Evolutionary conservation across 2,888 invertebrate species (phyloP), one percentile per base, ranked within the genome.

Genomic region (Gerris lacustris): DNA sequence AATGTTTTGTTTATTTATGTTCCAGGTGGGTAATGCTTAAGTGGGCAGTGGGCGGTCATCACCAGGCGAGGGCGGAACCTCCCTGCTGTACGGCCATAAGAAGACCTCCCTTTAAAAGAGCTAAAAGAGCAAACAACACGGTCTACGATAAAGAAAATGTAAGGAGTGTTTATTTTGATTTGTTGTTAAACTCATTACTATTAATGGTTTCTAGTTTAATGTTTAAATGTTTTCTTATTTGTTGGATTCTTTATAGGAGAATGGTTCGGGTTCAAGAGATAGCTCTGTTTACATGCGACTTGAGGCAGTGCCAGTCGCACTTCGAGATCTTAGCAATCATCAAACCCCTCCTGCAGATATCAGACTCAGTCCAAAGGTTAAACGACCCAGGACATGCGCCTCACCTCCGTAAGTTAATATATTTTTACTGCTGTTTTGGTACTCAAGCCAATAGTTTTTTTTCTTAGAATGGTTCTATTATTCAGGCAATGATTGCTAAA

Each of bases 241-340:
- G 17, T 64, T 64, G 11, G 17, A 2, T n/a, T 64, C 4, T n/a
- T 64, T 64, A n/a, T 31, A 64, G 64, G 64, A 64, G 18, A 64
- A 64, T 64, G 64, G 31, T n/a, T n/a, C 64, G 9, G 64, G 75
- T 45, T 73, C 69, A 44, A 72, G 76, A 55, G 77, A 77, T 72
- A 77, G 76, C 67, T 55, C 55, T 11, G 73, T 77, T 68, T 77
- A 76, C 74, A 76, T 77, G 76, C 73, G 77, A 15, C 75, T 78
- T 70, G 78, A 77, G 67, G 70, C 75, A n/a, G 63, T 75, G 6
- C 78, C 78, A 7, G 75, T 73, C 18, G 78, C 76, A 15, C 74
- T 77, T 15, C 74, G 77, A 0, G 78, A 78, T 70, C 75, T 77
- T 71, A 77, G 77, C 74, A 78, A 78, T 71, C 75, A 77, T 67